These are phyloP conservation scores for Solea solea DNA, from an alignment of 2,113 vertebrate genomes.

Conservation along the genomic window DNA sequence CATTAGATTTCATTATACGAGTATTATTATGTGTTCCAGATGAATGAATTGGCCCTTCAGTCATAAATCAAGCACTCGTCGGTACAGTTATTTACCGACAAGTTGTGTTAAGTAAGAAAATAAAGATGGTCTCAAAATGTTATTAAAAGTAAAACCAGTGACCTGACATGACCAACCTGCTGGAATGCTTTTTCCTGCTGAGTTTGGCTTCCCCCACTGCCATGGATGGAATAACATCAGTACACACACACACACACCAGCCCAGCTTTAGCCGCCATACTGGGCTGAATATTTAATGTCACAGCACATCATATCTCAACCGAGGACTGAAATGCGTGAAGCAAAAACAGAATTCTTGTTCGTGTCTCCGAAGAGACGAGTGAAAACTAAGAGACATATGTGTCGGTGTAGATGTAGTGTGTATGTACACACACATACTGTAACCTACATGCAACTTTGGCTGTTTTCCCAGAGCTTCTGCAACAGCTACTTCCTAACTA, in stretches of 20 bases:
- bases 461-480: neutral
- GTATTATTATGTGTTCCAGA: no score
- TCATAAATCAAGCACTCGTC: neutral
- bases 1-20: neutral
- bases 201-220: conserved; percentile 34
- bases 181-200: conserved; percentile 42
- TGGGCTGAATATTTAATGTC: conserved; percentile 59
- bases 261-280: conserved; percentile 34
- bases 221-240: conserved; percentile 38
- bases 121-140: conserved; percentile 39
- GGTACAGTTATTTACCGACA: no score
- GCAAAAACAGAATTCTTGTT: conserved; percentile 55
- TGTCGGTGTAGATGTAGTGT: conserved; percentile 1
- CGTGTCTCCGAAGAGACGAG: conserved; percentile 34
- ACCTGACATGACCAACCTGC: conserved; percentile 22
- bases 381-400: neutral
- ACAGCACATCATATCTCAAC: conserved; percentile 52
- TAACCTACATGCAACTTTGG: conserved; percentile 8
- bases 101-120: neutral
- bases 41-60: neutral
- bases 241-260: conserved; percentile 6
- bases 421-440: neutral
- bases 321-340: conserved; percentile 39
- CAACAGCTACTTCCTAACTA: conserved; percentile 19
- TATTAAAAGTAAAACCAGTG: conserved; percentile 15